phyloP scores from a whole-genome alignment of 2,113 vertebrate genomes.

The Chionis minor region DNA sequence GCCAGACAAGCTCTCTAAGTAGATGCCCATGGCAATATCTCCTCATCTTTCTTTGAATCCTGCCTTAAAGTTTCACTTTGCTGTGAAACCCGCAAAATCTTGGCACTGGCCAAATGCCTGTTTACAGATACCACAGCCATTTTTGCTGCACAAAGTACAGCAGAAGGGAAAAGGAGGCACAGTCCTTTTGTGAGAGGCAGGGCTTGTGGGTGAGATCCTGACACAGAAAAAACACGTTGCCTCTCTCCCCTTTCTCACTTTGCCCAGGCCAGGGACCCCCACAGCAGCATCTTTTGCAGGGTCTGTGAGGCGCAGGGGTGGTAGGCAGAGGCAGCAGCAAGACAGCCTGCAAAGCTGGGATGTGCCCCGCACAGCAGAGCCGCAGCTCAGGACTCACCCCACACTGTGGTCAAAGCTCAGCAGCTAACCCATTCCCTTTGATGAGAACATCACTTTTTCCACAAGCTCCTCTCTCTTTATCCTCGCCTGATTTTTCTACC shows the following conservation, averaged over 20 bases:
- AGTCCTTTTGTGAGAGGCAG: background rate
- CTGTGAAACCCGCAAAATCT: background rate
- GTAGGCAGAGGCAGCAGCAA: background rate
- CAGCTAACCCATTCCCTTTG: background rate
- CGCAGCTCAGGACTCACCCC: background rate
- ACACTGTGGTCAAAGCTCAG: background rate
- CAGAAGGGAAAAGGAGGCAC: background rate
- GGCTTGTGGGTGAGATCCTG: background rate
- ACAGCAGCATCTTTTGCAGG: background rate
- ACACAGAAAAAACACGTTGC: background rate
- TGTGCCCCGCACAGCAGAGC: rapidly evolving
- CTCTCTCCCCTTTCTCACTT: background rate
- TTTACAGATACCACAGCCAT: background rate
- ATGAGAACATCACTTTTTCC: background rate
- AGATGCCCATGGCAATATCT: background rate
- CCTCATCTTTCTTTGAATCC: background rate
- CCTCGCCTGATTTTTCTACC: background rate
- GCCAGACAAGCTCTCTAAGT: background rate
- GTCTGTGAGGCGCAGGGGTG: background rate
- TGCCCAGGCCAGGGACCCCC: rapidly evolving
- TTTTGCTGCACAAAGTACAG: background rate
- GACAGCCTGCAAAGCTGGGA: background rate
- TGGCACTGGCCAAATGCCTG: background rate
- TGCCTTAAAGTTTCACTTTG: background rate
- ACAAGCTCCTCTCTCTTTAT: background rate